Base-by-base conservation (phyloP, 2,888 invertebrate genomes). In the Chrysolina americana region DNA sequence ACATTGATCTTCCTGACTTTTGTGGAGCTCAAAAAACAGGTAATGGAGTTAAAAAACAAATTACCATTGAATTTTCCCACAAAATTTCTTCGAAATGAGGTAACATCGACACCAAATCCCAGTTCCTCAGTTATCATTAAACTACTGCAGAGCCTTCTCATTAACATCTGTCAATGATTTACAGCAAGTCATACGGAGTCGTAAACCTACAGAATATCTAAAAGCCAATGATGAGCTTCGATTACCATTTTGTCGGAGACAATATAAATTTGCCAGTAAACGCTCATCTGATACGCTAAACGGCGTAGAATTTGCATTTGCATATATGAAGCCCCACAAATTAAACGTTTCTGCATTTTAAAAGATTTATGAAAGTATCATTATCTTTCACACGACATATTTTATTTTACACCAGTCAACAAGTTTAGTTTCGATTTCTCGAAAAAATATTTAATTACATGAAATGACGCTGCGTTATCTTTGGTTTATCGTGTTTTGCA, bases 261-360 rank as follows among this genome's bases (percentile, higher is more conserved):
- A 70, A 75, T 75, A 78, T 76, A 78, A 75, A 76, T 75, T 75
- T 66, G 65, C 72, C 65, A 59, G 69, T 75, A 73, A 76, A 75
- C 71, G 71, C 71, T 76, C 68, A 78, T 78, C 78, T 76, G 76
- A 78, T 78, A 76, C 78, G 74, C 72, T 78, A 78, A 78, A 76
- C 68, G 73, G 71, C 78, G 71, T 74, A 23, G 69, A 75, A 78
- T 78, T 78, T 78, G 78, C 78, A 78, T 78, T 78, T 78, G 78
- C 78, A 78, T 78, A 78, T 71, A 68, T 68, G 44, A 53, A 68
- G 62, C 66, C 65, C 56, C 71, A 76, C 74, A 76, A 76, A 76
- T 76, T 74, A 72, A 76, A 76, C 70, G 71, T 72, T 73, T 71
- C 71, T 73, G 70, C 76, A 56, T 76, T 78, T 73, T 63, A 64